phyloP scores from a whole-genome alignment of 1,140 invertebrate species.

The Anastatus disparis region DNA sequence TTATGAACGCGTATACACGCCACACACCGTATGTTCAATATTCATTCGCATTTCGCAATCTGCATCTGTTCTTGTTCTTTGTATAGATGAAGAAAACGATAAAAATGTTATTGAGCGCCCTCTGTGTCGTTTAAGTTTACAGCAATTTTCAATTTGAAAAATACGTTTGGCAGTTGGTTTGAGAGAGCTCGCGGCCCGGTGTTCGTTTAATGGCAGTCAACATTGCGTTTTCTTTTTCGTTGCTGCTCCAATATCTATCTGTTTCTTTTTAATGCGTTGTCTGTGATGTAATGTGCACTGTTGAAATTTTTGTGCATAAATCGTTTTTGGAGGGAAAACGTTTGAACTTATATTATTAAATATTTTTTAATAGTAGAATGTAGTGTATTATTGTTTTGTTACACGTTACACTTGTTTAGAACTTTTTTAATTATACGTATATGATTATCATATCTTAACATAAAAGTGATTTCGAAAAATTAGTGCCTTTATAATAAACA shows the following conservation, averaged over 20 bases:
- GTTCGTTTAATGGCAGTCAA: too few relatives aligned
- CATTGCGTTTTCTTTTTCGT: too few relatives aligned
- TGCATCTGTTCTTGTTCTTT: too few relatives aligned
- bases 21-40: too few relatives aligned
- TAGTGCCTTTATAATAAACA: neutral
- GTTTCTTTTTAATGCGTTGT: too few relatives aligned
- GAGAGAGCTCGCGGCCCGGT: too few relatives aligned
- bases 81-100: too few relatives aligned
- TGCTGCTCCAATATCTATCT: too few relatives aligned
- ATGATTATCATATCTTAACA: neutral
- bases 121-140: neutral
- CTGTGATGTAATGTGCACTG: too few relatives aligned
- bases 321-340: neutral
- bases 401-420: neutral
- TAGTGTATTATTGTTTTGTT: neutral
- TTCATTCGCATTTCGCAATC: too few relatives aligned
- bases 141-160: slow-evolving; percentile 28
- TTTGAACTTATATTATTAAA: neutral
- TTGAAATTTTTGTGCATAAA: too few relatives aligned
- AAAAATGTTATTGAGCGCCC: neutral
- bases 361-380: slow-evolving; percentile 1
- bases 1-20: neutral
- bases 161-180: slow-evolving; percentile 27
- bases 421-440: neutral
- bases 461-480: neutral